Evolutionary conservation across 2,797 vertebrate genomes (phyloP).

Genomic region (Hypotaenidia okinawae): DNA sequence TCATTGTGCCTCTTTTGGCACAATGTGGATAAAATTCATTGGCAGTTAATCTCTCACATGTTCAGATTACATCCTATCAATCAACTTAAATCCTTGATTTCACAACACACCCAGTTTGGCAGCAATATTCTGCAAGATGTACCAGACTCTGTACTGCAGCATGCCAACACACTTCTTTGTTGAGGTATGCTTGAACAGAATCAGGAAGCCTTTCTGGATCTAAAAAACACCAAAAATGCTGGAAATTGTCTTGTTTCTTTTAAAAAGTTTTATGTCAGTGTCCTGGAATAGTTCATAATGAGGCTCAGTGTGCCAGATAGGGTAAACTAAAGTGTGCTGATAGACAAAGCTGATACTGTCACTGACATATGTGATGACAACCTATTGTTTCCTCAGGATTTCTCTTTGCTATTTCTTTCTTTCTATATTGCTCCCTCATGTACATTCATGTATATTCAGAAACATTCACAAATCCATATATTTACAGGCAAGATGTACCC

Average conservation of each 20-base stretch:
- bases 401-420: neutral
- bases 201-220: neutral
- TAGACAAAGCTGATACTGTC: neutral
- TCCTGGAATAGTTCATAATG: neutral
- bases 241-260: rapidly evolving
- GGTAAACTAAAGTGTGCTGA: neutral
- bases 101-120: neutral
- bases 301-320: neutral
- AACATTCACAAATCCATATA: no score
- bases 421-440: rapidly evolving
- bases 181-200: neutral
- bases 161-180: neutral
- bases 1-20: neutral
- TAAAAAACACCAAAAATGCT: neutral
- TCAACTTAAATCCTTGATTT: constrained; percentile 5
- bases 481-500: neutral
- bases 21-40: neutral
- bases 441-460: neutral
- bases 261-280: rapidly evolving
- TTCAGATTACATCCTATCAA: neutral
- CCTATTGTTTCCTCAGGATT: neutral
- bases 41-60: neutral
- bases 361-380: no score
- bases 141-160: neutral
- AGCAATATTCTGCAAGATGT: neutral